Evolutionary conservation across 2,888 invertebrate species (phyloP).

Genomic region (Thymelicus lineola): DNA sequence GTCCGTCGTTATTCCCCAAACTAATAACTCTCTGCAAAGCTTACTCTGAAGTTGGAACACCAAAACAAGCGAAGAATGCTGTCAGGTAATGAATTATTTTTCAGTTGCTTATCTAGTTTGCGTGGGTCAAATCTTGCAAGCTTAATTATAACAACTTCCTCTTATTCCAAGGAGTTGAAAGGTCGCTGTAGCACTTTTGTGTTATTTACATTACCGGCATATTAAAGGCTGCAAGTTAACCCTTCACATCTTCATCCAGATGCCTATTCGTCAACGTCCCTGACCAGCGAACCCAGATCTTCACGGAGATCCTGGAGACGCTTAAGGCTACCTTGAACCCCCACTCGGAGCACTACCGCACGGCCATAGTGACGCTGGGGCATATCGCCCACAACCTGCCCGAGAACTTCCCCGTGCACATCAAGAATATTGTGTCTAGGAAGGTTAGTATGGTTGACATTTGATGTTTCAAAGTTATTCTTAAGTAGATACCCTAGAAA

Average conservation of each 20-base stretch:
- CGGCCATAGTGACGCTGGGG: slow-evolving; percentile 97
- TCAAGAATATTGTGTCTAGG: slow-evolving; percentile 97
- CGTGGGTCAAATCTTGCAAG: no score
- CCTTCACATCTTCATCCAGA: slow-evolving; percentile 64
- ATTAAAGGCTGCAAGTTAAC: no score
- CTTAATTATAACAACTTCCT: no score
- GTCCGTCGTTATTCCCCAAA: slow-evolving; percentile 90
- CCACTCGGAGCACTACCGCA: slow-evolving; percentile 93
- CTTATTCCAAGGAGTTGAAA: no score
- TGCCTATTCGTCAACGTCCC: slow-evolving; percentile 94
- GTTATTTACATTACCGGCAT: no score
- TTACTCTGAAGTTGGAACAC: slow-evolving; percentile 94
- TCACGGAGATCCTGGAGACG: slow-evolving; percentile 93
- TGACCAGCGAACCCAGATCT: slow-evolving; percentile 89
- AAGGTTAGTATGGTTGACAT: slow-evolving; percentile 81
- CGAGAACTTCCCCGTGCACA: slow-evolving; percentile 94
- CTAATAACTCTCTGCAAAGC: slow-evolving; percentile 95
- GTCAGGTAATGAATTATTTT: slow-evolving; percentile 80
- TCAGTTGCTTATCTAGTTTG: background rate
- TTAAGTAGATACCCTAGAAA: no score
- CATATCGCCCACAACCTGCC: slow-evolving; percentile 97
- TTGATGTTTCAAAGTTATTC: no score
- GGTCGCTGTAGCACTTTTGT: no score
- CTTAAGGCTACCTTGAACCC: slow-evolving; percentile 91
- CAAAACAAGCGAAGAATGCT: slow-evolving; percentile 98